Percentiles rank a stretch among this genome's conserved stretches.
phyloP scores from a whole-genome alignment of 2,888 invertebrate genomes.

The Dynastes maya region DNA sequence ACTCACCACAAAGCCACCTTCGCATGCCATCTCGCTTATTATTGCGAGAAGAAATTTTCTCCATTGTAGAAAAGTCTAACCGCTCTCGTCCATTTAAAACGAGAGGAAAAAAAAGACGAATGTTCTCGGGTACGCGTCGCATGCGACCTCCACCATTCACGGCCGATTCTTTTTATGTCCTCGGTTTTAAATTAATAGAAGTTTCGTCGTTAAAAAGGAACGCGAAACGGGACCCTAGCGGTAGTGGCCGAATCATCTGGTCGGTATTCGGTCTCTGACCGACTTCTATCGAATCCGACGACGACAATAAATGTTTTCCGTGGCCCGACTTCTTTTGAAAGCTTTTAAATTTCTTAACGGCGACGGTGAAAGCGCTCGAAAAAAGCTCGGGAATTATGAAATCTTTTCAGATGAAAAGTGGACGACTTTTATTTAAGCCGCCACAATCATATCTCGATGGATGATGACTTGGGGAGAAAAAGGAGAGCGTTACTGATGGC shows the following conservation, averaged over 20 bases:
- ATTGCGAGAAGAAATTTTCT: slow-evolving; percentile 5
- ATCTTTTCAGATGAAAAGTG: slow-evolving; percentile 24
- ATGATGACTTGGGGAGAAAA: neutral
- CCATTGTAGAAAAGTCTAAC: slow-evolving; percentile 22
- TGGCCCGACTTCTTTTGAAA: slow-evolving; percentile 23
- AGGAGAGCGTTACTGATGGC: too few species aligned
- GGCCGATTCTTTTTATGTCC: slow-evolving; percentile 22
- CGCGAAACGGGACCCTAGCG: neutral
- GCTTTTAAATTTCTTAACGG: slow-evolving; percentile 33
- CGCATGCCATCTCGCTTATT: slow-evolving; percentile 3
- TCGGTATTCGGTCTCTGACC: neutral
- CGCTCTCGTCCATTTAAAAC: neutral
- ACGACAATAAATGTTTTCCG: slow-evolving; percentile 35
- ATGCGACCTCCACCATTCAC: slow-evolving; percentile 17
- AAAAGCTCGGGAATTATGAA: slow-evolving; percentile 16
- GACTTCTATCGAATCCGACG: slow-evolving; percentile 17
- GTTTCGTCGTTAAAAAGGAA: slow-evolving; percentile 35
- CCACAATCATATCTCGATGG: slow-evolving; percentile 16
- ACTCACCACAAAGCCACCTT: neutral
- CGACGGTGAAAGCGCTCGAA: neutral
- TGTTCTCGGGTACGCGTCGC: neutral
- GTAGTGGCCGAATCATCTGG: neutral
- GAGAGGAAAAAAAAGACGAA: neutral
- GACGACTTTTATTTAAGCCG: slow-evolving; percentile 25
- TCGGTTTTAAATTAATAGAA: slow-evolving; percentile 42